Evolutionary conservation across 1,140 invertebrate species (phyloP).

Genomic region (Hypothenemus hampei): DNA sequence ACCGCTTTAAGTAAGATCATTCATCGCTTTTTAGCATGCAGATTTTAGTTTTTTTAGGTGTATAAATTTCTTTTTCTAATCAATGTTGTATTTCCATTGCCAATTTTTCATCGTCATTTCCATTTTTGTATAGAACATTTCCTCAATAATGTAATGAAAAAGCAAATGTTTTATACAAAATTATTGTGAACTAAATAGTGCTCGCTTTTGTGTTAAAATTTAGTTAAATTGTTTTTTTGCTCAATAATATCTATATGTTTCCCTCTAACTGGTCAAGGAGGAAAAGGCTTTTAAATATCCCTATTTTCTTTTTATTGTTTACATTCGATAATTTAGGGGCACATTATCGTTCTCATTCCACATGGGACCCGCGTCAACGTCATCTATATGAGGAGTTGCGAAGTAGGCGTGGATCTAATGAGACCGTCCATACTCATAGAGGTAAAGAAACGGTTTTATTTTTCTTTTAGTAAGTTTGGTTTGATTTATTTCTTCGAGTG

Average conservation of each 20-base stretch:
- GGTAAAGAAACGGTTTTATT: conserved; percentile 43
- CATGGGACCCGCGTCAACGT: conserved; percentile 74
- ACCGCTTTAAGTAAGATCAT: conserved; percentile 76
- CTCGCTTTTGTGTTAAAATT: background rate
- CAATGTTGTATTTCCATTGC: conserved; percentile 12
- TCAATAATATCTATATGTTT: background rate
- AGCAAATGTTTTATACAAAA: background rate
- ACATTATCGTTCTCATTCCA: conserved; percentile 62
- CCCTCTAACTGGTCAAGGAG: conserved; percentile 17
- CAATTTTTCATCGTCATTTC: conserved; percentile 8
- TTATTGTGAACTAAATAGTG: background rate
- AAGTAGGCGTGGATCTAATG: conserved; percentile 55
- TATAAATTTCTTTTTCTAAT: conserved; percentile 11
- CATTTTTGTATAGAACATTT: background rate
- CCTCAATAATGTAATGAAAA: background rate
- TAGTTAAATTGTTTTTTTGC: background rate
- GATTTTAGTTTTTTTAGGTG: conserved; percentile 19
- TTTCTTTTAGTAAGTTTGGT: conserved; percentile 8
- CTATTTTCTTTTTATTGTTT: conserved; percentile 30
- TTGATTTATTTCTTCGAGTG: conserved; percentile 22
- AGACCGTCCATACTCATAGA: conserved; percentile 55
- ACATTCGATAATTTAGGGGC: conserved; percentile 41
- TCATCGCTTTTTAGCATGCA: conserved; percentile 40
- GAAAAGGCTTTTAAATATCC: conserved; percentile 8
- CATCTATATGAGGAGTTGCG: conserved; percentile 82